These are phyloP conservation scores for Rapana venosa DNA, from an alignment of 2,888 invertebrate genomes.

Conservation along the genomic window DNA sequence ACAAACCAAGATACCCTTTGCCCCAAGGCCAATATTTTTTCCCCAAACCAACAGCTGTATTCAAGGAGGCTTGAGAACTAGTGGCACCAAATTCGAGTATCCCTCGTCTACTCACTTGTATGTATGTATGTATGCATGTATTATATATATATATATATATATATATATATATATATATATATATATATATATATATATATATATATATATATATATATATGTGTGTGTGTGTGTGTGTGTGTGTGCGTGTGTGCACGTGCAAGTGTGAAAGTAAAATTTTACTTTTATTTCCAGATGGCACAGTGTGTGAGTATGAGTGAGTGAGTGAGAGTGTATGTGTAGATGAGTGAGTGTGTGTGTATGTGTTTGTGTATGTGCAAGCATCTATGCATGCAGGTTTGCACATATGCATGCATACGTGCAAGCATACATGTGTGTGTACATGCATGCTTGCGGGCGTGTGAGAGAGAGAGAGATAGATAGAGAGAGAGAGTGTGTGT, in stretches of 20 bases:
- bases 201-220: neutral
- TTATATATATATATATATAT: neutral
- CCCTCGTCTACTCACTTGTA: too few species aligned
- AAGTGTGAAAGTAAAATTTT: neutral
- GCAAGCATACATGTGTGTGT: neutral
- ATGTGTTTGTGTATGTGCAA: neutral
- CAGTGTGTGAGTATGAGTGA: neutral
- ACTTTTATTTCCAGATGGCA: neutral
- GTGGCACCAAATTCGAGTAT: too few species aligned
- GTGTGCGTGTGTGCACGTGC: neutral
- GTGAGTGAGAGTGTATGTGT: neutral
- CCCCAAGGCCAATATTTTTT: too few species aligned
- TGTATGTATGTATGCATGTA: neutral
- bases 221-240: neutral
- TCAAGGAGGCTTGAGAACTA: too few species aligned
- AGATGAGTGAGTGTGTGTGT: neutral
- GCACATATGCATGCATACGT: neutral
- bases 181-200: neutral
- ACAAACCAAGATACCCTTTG: too few species aligned
- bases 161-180: conserved; percentile 1
- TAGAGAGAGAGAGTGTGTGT: too few species aligned
- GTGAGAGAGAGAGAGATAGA: too few species aligned
- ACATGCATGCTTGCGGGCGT: neutral
- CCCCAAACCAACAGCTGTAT: too few species aligned
- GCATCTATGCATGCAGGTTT: neutral